Base-by-base conservation (phyloP, 2,113 vertebrate species). In the Rhinoderma darwinii region DNA sequence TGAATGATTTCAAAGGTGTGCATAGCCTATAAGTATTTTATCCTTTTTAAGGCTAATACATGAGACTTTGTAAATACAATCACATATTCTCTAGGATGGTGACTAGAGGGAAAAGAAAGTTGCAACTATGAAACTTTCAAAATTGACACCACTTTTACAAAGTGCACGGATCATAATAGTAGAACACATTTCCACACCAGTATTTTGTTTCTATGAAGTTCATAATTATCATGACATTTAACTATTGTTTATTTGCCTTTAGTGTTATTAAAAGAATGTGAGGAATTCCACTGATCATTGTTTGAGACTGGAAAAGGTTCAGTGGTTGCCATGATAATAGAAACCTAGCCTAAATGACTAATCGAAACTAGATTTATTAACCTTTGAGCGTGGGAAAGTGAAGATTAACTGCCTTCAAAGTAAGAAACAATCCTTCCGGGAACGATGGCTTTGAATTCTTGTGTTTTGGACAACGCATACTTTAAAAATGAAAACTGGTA, bases 331-430 rank as follows among this genome's bases (percentile, higher is more conserved):
- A 87, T 82, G 85, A 87, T 82, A 87, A 87, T 87, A 63, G 85
- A 87, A 82, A 87, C 85, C 78, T 87, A 87, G 51, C 63, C 68
- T 74, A 73, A 87, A 87, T 87, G 78, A 87, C 78, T 87, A 87
- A 87, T 87, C 85, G 68, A 87, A 87, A 87, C 85, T 72, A 80
- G 66, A 86, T 79, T 86, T 86, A 86, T 86, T 78, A 86, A 86
- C 76, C 76, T 87, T 56, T 56, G 77, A 87, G 85, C 85, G 78
- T 87, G 85, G 85, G 85, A 87, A 87, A 82, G 85, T 82, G 85
- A 87, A 87, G 78, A 87, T 87, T 87, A 87, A 87, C 43, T 73
- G 51, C 78, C 50, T 87, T 87, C 61, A 73, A 75, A 61, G 78
- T 30, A 74, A 74, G 37, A 74, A 82, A 63, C 35, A 80, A 72